Evolutionary conservation across 2,888 invertebrate species (phyloP).

Genomic region (Trichogramma evanescens): DNA sequence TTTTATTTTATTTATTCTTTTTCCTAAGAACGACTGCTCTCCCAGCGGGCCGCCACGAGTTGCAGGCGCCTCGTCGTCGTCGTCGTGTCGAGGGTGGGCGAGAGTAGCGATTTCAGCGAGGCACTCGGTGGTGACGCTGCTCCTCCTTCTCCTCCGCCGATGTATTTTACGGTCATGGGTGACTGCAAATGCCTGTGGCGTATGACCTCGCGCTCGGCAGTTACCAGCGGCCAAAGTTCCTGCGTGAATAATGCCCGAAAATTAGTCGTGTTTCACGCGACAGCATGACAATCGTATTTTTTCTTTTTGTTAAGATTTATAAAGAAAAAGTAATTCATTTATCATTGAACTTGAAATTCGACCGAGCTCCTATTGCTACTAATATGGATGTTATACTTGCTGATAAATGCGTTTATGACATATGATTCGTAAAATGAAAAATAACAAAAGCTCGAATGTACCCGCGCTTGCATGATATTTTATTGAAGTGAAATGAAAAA

Average conservation of each 20-base stretch:
- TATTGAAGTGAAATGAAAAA: too few relatives aligned
- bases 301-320: neutral
- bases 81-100: constrained; percentile 52
- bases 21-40: constrained; percentile 34
- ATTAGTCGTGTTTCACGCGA: too few relatives aligned
- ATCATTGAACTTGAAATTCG: too few relatives aligned
- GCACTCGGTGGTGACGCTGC: constrained; percentile 48
- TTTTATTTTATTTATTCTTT: neutral
- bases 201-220: constrained; percentile 63
- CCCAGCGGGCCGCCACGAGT: constrained; percentile 39
- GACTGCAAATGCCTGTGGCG: constrained; percentile 62
- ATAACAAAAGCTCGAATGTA: too few relatives aligned
- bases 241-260: constrained; percentile 26
- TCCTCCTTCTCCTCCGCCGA: constrained; percentile 37
- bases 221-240: constrained; percentile 56
- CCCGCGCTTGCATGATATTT: too few relatives aligned
- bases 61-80: constrained; percentile 49
- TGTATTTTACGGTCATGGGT: constrained; percentile 55
- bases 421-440: too few relatives aligned
- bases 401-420: too few relatives aligned
- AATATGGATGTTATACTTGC: too few relatives aligned
- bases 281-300: neutral
- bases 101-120: constrained; percentile 54
- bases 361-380: too few relatives aligned
- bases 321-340: too few relatives aligned